Conservation (phyloP, 2,113 vertebrate genomes). For the Colistium nudipinnis region DNA sequence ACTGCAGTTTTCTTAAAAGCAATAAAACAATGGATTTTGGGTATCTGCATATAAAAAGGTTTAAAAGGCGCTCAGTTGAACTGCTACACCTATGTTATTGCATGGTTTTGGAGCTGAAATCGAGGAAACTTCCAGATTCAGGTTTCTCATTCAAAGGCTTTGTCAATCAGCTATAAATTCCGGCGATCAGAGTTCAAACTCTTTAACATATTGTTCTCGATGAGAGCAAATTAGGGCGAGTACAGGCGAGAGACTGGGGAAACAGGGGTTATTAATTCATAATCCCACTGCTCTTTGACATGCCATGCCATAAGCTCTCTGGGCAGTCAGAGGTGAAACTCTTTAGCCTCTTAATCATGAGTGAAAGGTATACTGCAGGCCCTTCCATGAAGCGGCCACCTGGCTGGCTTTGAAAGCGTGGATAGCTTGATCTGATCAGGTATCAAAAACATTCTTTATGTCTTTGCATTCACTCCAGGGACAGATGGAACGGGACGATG, state of each 20-base stretch:
- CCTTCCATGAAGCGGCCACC: not conserved
- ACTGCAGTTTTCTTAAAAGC: not conserved
- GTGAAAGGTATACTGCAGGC: not conserved
- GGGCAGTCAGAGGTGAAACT: constrained; percentile 8
- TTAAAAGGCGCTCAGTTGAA: not conserved
- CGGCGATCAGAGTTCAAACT: constrained; percentile 37
- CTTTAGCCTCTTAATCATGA: constrained; percentile 6
- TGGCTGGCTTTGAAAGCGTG: not conserved
- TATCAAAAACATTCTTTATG: not conserved
- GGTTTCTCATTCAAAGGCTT: too few relatives aligned
- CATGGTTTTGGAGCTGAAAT: not conserved
- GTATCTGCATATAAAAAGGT: constrained; percentile 7
- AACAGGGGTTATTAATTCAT: constrained; percentile 28
- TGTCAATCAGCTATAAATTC: too few relatives aligned
- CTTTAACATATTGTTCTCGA: constrained; percentile 26
- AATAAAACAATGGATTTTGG: not conserved
- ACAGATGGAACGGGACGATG: not conserved
- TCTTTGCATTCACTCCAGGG: not conserved
- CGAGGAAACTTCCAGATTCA: not conserved
- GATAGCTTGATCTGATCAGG: not conserved
- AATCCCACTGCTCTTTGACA: not conserved
- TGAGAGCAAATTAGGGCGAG: constrained; percentile 47
- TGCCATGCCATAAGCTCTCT: constrained; percentile 5
- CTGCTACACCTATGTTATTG: not conserved
- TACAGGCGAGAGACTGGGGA: not conserved